phyloP scores from a whole-genome alignment of 2,888 invertebrate genomes.

The Acronicta psi region DNA sequence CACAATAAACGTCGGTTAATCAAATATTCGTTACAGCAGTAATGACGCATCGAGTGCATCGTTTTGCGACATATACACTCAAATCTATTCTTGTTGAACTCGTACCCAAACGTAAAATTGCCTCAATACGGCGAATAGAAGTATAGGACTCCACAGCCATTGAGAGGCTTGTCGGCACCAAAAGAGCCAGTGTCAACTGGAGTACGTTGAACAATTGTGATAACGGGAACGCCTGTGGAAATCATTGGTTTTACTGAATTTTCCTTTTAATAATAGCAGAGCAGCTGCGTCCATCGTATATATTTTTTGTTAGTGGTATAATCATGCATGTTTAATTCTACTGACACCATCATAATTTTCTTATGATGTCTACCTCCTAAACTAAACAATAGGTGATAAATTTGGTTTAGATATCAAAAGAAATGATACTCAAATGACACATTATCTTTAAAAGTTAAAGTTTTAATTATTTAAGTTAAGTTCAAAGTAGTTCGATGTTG shows the following conservation, averaged over 20 bases:
- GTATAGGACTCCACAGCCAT: slow-evolving; percentile 88
- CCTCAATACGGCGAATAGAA: slow-evolving; percentile 89
- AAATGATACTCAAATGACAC: slow-evolving; percentile 15
- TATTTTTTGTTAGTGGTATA: background rate
- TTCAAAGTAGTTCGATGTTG: slow-evolving; percentile 14
- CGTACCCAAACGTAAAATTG: slow-evolving; percentile 88
- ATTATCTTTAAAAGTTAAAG: slow-evolving; percentile 5
- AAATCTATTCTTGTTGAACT: slow-evolving; percentile 62
- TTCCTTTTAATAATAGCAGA: background rate
- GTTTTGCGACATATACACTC: slow-evolving; percentile 36
- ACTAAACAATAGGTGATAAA: background rate
- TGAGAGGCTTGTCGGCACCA: slow-evolving; percentile 87
- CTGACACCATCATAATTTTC: no score
- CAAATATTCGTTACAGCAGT: slow-evolving; percentile 43
- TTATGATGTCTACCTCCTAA: no score
- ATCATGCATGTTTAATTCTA: no score
- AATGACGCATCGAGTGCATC: slow-evolving; percentile 48
- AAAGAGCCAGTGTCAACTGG: slow-evolving; percentile 89
- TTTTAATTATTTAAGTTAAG: slow-evolving; percentile 24
- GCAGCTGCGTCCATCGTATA: background rate
- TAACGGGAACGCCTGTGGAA: slow-evolving; percentile 91
- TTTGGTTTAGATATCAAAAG: slow-evolving; percentile 5
- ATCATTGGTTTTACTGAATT: slow-evolving; percentile 47
- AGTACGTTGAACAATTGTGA: slow-evolving; percentile 94
- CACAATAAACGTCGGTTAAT: slow-evolving; percentile 50